phyloP scores from a whole-genome alignment of 2,797 vertebrate genomes.

The Moxostoma hubbsi region DNA sequence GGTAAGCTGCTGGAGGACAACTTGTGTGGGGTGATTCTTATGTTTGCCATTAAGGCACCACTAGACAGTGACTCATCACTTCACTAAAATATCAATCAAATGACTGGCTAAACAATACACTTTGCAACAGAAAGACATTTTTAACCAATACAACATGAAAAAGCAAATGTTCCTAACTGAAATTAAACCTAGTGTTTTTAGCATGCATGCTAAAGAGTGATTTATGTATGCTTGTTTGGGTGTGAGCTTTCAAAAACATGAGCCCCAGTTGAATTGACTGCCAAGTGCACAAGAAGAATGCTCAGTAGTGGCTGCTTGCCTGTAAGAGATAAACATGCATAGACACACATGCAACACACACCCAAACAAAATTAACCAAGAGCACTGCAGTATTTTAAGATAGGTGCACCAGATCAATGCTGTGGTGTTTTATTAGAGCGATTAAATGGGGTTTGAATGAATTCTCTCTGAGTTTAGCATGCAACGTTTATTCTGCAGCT shows the following conservation, averaged over 20 bases:
- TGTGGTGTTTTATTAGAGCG: neutral
- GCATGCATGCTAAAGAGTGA: slow-evolving; percentile 1
- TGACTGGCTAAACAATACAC: neutral
- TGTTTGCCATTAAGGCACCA: slow-evolving; percentile 23
- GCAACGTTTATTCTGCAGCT: neutral
- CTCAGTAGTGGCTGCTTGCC: slow-evolving; percentile 55
- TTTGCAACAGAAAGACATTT: neutral
- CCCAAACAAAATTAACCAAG: slow-evolving; percentile 8
- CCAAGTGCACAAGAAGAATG: slow-evolving; percentile 56
- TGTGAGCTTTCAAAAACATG: slow-evolving; percentile 45
- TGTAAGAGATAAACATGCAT: slow-evolving; percentile 28
- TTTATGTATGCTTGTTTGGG: slow-evolving; percentile 36
- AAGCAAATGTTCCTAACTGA: neutral
- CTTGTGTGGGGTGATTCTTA: slow-evolving; percentile 3
- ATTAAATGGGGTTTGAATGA: neutral
- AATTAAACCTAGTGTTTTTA: neutral
- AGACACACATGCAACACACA: slow-evolving; percentile 8
- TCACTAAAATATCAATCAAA: slow-evolving; percentile 17
- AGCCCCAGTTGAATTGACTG: slow-evolving; percentile 58
- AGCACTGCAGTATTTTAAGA: neutral
- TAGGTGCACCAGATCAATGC: neutral
- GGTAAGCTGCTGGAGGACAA: slow-evolving; percentile 8
- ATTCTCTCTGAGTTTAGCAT: slow-evolving; percentile 1
- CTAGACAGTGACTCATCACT: slow-evolving; percentile 50
- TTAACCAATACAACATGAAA: slow-evolving; percentile 1